Base-by-base conservation (phyloP, 2,113 vertebrate genomes). In the Dromiciops gliroides region DNA sequence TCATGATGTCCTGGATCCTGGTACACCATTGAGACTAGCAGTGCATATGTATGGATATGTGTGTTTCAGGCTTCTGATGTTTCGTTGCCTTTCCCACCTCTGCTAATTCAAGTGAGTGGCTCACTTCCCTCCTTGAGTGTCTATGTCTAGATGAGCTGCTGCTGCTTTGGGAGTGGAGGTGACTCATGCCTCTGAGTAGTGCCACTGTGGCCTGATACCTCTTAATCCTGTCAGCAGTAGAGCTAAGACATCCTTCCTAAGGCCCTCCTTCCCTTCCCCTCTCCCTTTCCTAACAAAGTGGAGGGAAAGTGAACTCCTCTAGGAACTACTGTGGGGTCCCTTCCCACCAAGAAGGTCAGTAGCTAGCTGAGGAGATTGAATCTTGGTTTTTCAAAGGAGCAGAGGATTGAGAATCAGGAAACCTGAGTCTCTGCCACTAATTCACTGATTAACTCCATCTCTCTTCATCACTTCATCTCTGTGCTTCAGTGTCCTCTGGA, bases 121-220 rank as follows among this genome's bases (percentile, higher is more conserved):
- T 91, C 47, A 47, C 51, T 50, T 92, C 25, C 2, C 48, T 47
- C 8, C 24, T 24, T 90, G 10, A 0, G 16, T 24, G 31, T 37
- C n/a, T 44, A 1, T 8, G 50, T 8, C 8, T 1, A 89, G 92
- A n/a, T 26, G 51, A 24, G 48, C 28, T n/a, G 48, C 28, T n/a
- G 44, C 26, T 28, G 25, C n/a, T 26, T 31, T 8, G 28, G 22
- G 2, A 67, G 10, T 31, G 51, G 22, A 12, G n/a, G 6, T 1
- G 48, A 48, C 90, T 91, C 88, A 67, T 90, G 75, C 88, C 0
- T n/a, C 51, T 94, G 95, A 97, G 90, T 95, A 96, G 96, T 88
- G 53, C 28, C 49, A 56, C 7, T 67, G 37, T 47, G 51, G 52
- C 90, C 95, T 3, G 0, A 91, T 49, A 11, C 90, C 92, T 92